Base-by-base conservation (phyloP, 2,888 invertebrate genomes). In the Drosophila bunnanda region DNA sequence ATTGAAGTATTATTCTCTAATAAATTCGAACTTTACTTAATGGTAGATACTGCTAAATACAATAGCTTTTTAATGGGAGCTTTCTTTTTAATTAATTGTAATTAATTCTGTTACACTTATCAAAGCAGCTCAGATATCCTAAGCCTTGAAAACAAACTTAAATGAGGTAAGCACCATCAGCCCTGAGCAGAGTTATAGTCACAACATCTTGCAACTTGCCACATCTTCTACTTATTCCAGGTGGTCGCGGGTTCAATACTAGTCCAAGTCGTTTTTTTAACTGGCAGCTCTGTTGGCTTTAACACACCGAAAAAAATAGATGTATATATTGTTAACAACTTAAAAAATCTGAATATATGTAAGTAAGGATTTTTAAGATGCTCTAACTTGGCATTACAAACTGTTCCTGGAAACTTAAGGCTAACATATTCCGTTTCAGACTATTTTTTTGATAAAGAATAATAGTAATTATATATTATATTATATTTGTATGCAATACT, bases 171-270 rank as follows among this genome's bases (percentile, higher is more conserved):
- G 62, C 25, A 48, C 32, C 46, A 36, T 43, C 5, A n/a, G 20
- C 38, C 17, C 4, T 2, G 22, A 22, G 4, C 38, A 54, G 36
- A 32, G 22, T 46, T 39, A 39, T 39, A 48, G 32, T 57, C 57
- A 20, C 54, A 55, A 28, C 41, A 50, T 30, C 9, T 32, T 32
- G 28, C 17, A 50, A n/a, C 70, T 34, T 34, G 39, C 36, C 34
- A 36, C 52, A 17, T 43, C 65, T 71, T 61, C 60, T 50, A 28
- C 46, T 28, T 46, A 73, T 69, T 69, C 67, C 69, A 50, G 69
- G 67, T 69, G 69, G 67, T 68, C 67, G 57, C 36, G 32, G 57
- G 17, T 57, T 69, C 57, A 43, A 52, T 70, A 20, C n/a, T n/a
- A 43, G 50, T 34, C 22, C 59, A 28, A 59, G 59, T 52, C 30